Conservation (phyloP, 1,140 invertebrate genomes). For the Calliopsis andreniformis region DNA sequence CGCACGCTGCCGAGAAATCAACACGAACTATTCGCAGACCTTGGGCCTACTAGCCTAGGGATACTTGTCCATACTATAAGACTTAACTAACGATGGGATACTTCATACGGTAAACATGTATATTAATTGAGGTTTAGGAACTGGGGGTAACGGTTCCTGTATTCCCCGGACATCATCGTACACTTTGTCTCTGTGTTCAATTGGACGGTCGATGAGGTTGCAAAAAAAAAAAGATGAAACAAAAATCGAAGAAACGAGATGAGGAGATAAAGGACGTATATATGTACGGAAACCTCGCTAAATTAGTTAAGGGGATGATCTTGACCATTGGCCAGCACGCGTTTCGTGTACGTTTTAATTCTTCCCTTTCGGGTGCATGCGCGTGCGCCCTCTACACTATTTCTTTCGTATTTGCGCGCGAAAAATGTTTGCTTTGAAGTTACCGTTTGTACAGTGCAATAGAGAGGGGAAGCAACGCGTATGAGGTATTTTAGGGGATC, state of each 20-base stretch:
- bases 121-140: conserved; percentile 78
- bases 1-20: conserved; percentile 61
- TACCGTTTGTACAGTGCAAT: conserved; percentile 38
- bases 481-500: conserved; percentile 12
- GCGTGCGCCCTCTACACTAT: not conserved
- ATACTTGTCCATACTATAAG: conserved; percentile 81
- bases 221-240: conserved; percentile 20
- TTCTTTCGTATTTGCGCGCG: not conserved
- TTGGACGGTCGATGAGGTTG: conserved; percentile 62
- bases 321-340: conserved; percentile 14
- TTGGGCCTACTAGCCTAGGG: conserved; percentile 78
- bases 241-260: conserved; percentile 17
- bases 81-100: conserved; percentile 80
- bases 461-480: conserved; percentile 9
- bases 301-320: not conserved
- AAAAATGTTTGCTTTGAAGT: conserved; percentile 4
- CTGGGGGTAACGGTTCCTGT: conserved; percentile 75
- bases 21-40: conserved; percentile 69
- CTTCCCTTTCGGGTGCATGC: not conserved
- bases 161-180: conserved; percentile 76
- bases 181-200: conserved; percentile 69
- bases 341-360: not conserved
- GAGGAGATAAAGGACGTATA: not conserved
- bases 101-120: conserved; percentile 78
- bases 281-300: conserved; percentile 20